Conservation (phyloP, 2,797 vertebrate species). For the Cottoperca gobio region DNA sequence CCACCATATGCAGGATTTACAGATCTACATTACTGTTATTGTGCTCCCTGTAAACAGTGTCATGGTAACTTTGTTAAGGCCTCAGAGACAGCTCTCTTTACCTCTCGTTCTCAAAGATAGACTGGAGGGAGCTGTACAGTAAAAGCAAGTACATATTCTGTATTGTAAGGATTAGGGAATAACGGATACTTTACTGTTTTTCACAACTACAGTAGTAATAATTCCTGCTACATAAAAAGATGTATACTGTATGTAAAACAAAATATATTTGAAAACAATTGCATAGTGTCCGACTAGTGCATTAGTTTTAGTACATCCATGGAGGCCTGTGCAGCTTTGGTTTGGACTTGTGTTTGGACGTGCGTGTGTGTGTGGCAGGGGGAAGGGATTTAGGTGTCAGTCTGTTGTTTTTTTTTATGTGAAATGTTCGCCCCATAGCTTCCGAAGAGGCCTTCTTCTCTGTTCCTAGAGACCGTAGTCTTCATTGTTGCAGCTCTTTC, state of each 20-base stretch:
- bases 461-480: slow-evolving; percentile 61
- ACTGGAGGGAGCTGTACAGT: slow-evolving; percentile 2
- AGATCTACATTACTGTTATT: slow-evolving; percentile 17
- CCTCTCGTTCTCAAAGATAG: slow-evolving; percentile 28
- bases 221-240: background rate
- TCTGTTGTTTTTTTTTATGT: slow-evolving; percentile 42
- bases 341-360: background rate
- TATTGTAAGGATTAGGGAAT: background rate
- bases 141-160: background rate
- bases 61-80: slow-evolving; percentile 67
- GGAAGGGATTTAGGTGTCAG: slow-evolving; percentile 47
- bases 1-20: slow-evolving; percentile 3
- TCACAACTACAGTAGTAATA: background rate
- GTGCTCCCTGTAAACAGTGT: slow-evolving; percentile 35
- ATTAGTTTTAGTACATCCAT: slow-evolving; percentile 8
- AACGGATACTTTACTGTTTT: background rate
- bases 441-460: slow-evolving; percentile 63
- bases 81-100: slow-evolving; percentile 44
- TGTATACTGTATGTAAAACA: too few relatives aligned
- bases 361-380: slow-evolving; percentile 10
- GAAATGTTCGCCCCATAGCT: slow-evolving; percentile 73
- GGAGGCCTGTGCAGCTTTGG: slow-evolving; percentile 14
- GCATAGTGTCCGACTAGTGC: background rate
- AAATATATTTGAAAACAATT: background rate
- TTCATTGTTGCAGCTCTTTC: slow-evolving; percentile 72